phyloP scores from a whole-genome alignment of 1,140 invertebrate species.

The Colletes gigas region DNA sequence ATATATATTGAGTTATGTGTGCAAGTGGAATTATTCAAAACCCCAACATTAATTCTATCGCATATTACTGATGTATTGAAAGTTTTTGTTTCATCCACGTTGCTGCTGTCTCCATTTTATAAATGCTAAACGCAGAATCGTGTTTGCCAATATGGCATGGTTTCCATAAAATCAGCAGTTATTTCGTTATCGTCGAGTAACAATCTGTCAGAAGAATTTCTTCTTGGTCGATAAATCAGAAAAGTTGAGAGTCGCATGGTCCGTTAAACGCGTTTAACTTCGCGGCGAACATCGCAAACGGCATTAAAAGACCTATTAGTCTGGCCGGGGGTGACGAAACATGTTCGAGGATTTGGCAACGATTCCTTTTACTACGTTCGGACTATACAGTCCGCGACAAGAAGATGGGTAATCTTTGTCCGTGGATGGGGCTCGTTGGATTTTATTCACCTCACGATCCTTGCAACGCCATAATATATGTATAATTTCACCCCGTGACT shows the following conservation, averaged over 20 bases:
- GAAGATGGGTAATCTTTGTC: too few species aligned
- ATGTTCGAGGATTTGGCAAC: slow-evolving; percentile 11
- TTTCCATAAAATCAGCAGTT: background rate
- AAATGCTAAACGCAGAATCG: background rate
- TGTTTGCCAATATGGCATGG: too few species aligned
- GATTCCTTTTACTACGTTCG: slow-evolving; percentile 27
- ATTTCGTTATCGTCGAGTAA: background rate
- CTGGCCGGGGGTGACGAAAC: background rate
- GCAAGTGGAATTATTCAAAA: too few species aligned
- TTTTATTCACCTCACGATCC: too few species aligned
- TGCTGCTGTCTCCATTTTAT: too few species aligned
- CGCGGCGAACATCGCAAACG: slow-evolving; percentile 16
- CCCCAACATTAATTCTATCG: too few species aligned
- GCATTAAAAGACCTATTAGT: slow-evolving; percentile 38
- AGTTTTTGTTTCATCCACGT: too few species aligned
- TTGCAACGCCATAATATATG: too few species aligned
- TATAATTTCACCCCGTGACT: too few species aligned
- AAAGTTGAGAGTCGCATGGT: slow-evolving; percentile 24
- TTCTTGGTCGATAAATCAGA: slow-evolving; percentile 29
- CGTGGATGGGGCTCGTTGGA: too few species aligned
- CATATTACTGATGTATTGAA: too few species aligned
- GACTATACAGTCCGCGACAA: background rate
- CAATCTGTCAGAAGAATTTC: background rate
- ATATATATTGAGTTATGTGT: too few species aligned
- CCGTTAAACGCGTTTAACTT: slow-evolving; percentile 14